Percentiles rank a stretch among this genome's conserved stretches.
These are phyloP conservation scores for Pipra filicauda DNA, from an alignment of 2,113 vertebrate species.

Conservation along the genomic window DNA sequence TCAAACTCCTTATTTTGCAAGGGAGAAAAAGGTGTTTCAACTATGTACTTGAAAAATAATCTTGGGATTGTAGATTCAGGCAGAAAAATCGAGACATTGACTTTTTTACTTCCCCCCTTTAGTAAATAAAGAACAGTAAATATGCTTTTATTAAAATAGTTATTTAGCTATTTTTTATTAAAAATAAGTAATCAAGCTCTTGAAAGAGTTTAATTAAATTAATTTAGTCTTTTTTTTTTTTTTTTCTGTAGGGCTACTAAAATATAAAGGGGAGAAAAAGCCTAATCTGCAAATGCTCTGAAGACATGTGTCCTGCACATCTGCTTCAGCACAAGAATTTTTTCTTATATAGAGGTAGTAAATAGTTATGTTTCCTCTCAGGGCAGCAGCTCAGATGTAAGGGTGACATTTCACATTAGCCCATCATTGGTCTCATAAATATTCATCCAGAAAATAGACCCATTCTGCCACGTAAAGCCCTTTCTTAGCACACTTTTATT, in stretches of 20 bases:
- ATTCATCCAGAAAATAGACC: neutral
- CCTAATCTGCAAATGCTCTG: neutral
- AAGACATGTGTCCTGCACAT: neutral
- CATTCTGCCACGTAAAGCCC: neutral
- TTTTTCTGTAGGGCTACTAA: neutral
- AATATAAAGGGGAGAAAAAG: neutral
- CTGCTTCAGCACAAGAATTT: neutral
- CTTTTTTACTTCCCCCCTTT: neutral
- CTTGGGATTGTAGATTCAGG: neutral
- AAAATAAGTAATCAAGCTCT: slow-evolving; percentile 2
- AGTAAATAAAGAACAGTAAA: neutral
- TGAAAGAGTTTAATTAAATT: neutral
- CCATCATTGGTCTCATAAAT: neutral
- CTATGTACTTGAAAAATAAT: slow-evolving; percentile 26
- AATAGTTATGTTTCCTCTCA: neutral
- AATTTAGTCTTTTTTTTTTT: neutral
- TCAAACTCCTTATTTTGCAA: slow-evolving; percentile 5
- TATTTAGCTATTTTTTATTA: too few species aligned
- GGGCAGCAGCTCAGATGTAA: neutral
- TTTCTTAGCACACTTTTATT: neutral
- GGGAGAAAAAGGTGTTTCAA: neutral
- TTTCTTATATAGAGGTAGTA: neutral
- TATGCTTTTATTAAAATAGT: neutral
- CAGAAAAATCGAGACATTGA: neutral
- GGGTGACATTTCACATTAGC: neutral